Conservation (phyloP, 2,797 vertebrate genomes). For the Tragelaphus eurycerus region DNA sequence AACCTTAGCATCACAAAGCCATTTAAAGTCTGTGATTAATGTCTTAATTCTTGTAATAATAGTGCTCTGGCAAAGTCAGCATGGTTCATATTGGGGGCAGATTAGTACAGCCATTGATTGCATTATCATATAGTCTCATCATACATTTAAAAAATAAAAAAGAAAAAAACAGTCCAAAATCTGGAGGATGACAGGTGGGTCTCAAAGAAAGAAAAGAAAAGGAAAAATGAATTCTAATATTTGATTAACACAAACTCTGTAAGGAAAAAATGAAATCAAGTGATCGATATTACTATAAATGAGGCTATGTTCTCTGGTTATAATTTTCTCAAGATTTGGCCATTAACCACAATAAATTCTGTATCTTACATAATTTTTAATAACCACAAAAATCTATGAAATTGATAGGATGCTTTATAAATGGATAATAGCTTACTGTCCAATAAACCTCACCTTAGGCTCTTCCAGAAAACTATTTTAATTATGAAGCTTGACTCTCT, state of each 20-base stretch:
- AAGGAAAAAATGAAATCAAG: constrained; percentile 51
- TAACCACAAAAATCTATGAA: constrained; percentile 64
- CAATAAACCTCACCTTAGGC: constrained; percentile 71
- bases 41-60: background rate
- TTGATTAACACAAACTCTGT: constrained; percentile 62
- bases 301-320: constrained; percentile 62
- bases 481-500: constrained; percentile 67
- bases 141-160: background rate
- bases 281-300: constrained; percentile 70
- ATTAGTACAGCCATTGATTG: background rate
- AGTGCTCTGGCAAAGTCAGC: background rate
- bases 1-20: background rate
- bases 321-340: constrained; percentile 70
- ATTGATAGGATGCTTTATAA: constrained; percentile 71
- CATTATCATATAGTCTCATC: background rate
- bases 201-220: constrained; percentile 43
- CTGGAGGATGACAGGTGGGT: constrained; percentile 15
- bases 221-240: constrained; percentile 46
- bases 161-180: constrained; percentile 44
- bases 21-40: background rate
- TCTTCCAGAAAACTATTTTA: constrained; percentile 66
- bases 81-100: background rate
- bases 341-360: constrained; percentile 66
- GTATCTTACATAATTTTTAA: constrained; percentile 53
- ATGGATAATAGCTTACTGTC: constrained; percentile 50